These are phyloP conservation scores for Ophion ellenae DNA, from an alignment of 2,888 invertebrate genomes.

Conservation along the genomic window DNA sequence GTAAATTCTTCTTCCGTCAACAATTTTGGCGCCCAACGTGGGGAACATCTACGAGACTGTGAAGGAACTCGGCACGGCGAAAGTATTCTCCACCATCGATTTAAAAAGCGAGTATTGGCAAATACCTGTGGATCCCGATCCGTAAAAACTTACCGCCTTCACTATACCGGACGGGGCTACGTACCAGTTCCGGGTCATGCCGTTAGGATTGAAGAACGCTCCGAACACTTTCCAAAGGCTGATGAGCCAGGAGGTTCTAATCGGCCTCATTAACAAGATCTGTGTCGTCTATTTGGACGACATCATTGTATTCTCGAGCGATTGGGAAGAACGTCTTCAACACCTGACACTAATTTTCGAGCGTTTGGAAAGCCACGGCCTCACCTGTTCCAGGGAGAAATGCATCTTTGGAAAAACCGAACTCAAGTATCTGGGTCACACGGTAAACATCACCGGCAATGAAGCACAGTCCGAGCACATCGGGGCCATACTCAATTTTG, in stretches of 20 bases:
- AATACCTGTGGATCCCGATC: constrained; percentile 68
- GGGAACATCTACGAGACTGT: constrained; percentile 59
- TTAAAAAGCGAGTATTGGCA: constrained; percentile 74
- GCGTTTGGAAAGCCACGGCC: background rate
- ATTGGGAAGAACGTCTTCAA: background rate
- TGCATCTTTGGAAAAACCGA: background rate
- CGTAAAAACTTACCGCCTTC: constrained; percentile 71
- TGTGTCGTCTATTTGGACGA: constrained; percentile 56
- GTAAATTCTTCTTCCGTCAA: too few relatives aligned
- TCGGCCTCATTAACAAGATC: constrained; percentile 64
- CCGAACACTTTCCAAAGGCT: constrained; percentile 71
- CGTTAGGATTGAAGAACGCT: constrained; percentile 73
- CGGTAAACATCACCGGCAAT: background rate
- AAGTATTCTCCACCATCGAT: constrained; percentile 71
- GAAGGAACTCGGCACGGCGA: constrained; percentile 69
- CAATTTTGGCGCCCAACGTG: background rate
- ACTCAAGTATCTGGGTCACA: constrained; percentile 7
- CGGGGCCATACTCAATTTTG: background rate
- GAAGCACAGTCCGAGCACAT: constrained; percentile 41
- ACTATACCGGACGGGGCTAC: constrained; percentile 71
- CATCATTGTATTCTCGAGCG: background rate
- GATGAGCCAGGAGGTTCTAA: constrained; percentile 45
- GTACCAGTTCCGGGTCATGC: constrained; percentile 74
- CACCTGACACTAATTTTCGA: constrained; percentile 10
- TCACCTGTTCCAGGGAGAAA: constrained; percentile 23